Percentiles rank a stretch among this genome's conserved stretches.
phyloP scores from a whole-genome alignment of 2,113 vertebrate genomes.

The Chaetorhynchus papuensis region DNA sequence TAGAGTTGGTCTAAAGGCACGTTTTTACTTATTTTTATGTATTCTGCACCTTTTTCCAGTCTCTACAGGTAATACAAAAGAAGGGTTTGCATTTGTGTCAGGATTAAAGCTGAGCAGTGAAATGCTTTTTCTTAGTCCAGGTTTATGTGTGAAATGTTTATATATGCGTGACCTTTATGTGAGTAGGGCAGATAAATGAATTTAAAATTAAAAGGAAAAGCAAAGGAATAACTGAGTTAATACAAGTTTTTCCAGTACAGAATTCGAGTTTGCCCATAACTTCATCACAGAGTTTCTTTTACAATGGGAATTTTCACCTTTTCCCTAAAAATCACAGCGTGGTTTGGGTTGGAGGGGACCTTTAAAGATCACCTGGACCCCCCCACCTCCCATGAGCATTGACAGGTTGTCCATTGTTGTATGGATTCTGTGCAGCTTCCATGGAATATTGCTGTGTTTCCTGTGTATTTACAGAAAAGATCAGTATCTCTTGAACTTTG shows the following conservation, averaged over 20 bases:
- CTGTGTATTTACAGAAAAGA: background rate
- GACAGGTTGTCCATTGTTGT: background rate
- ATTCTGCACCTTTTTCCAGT: background rate
- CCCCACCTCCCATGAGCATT: rapidly evolving
- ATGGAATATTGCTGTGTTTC: background rate
- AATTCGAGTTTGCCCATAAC: rapidly evolving
- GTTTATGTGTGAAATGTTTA: rapidly evolving
- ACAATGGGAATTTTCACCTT: rapidly evolving
- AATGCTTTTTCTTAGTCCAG: background rate
- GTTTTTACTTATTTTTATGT: rapidly evolving
- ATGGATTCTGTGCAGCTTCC: background rate
- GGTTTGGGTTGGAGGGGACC: background rate
- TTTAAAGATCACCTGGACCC: background rate
- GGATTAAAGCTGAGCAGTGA: background rate
- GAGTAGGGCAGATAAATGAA: rapidly evolving
- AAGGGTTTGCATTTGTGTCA: rapidly evolving
- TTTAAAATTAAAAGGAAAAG: background rate
- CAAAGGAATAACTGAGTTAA: background rate
- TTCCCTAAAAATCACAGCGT: rapidly evolving
- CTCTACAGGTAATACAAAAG: rapidly evolving
- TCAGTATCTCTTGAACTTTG: background rate
- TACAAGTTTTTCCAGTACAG: rapidly evolving
- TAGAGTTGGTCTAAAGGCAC: background rate
- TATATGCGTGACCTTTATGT: rapidly evolving
- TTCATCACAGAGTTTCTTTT: background rate